Base-by-base conservation (phyloP, 2,113 vertebrate genomes). In the Dunckerocampus dactyliophorus region DNA sequence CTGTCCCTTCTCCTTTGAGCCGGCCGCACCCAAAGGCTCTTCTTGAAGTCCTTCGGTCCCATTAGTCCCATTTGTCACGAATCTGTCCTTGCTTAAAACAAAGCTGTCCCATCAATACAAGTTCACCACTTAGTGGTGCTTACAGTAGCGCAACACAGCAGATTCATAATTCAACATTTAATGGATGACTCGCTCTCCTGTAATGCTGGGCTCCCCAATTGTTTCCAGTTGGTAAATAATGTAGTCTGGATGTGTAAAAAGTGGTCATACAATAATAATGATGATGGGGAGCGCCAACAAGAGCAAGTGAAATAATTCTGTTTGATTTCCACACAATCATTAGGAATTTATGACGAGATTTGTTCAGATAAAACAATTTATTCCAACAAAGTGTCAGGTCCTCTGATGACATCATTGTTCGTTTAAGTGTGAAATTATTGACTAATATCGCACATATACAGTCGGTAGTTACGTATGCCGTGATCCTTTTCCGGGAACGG, bases 171-270 rank as follows among this genome's bases (percentile, higher is more conserved):
- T 84, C 70, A 88, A 48, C n/a, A 34, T 72, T 85, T 83, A 86
- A 81, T 65, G 81, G 72, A 67, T 65, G 76, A 85, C 71, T 82
- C 79, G 62, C 68, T 57, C 74, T 76, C 77, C 67, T 82, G 79
- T 83, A 82, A 79, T 80, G 70, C 77, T 77, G 42, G 69, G 65
- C 57, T 63, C 65, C 70, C 74, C 74, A 81, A 84, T 88, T 85
- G 85, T 89, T 89, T 87, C 82, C 75, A 75, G 74, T 89, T 87
- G 81, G 86, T 90, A 84, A 91, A 91, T 91, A 89, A 91, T 91
- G 86, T 83, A 88, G 71, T 56, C 69, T 83, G 72, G 75, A 87
- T 82, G 81, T 82, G 79, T 87, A 71, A 79, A n/a, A 87, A 82
- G 70, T 81, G 80, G 81, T 77, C 81, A 89, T 90, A 85, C 86